Evolutionary conservation across 2,797 vertebrate species (phyloP).

Genomic region (Megaceryle alcyon): DNA sequence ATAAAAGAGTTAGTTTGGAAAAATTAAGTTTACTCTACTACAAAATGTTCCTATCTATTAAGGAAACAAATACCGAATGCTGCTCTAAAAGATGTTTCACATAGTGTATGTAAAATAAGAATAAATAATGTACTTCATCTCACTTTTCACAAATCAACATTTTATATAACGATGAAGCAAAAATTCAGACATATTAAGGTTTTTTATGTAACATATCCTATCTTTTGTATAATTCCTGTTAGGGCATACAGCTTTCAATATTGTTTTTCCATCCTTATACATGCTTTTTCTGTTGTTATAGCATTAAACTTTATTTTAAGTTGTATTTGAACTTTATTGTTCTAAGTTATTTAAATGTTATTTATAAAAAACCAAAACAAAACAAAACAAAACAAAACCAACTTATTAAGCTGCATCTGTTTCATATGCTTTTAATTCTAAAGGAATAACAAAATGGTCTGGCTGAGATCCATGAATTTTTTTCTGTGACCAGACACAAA

Average conservation of each 20-base stretch:
- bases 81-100: slow-evolving; percentile 79
- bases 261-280: slow-evolving; percentile 77
- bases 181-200: slow-evolving; percentile 77
- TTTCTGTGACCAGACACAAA: slow-evolving; percentile 73
- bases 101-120: slow-evolving; percentile 79
- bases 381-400: no score
- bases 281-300: slow-evolving; percentile 81
- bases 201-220: slow-evolving; percentile 81
- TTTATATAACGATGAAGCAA: slow-evolving; percentile 79
- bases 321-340: slow-evolving; percentile 85
- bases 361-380: slow-evolving; percentile 83
- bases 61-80: slow-evolving; percentile 73
- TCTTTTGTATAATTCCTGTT: slow-evolving; percentile 82
- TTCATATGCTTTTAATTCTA: slow-evolving; percentile 84
- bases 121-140: slow-evolving; percentile 80
- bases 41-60: slow-evolving; percentile 70
- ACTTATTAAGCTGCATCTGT: slow-evolving; percentile 81
- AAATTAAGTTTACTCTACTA: slow-evolving; percentile 69
- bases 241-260: slow-evolving; percentile 78
- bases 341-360: slow-evolving; percentile 90
- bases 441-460: slow-evolving; percentile 79
- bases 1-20: slow-evolving; percentile 72
- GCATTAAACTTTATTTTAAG: slow-evolving; percentile 84
- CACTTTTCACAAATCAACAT: slow-evolving; percentile 79
- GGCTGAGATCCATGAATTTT: slow-evolving; percentile 61